Conservation (phyloP, 1,140 invertebrate genomes). For the Rhagoletis pomonella region DNA sequence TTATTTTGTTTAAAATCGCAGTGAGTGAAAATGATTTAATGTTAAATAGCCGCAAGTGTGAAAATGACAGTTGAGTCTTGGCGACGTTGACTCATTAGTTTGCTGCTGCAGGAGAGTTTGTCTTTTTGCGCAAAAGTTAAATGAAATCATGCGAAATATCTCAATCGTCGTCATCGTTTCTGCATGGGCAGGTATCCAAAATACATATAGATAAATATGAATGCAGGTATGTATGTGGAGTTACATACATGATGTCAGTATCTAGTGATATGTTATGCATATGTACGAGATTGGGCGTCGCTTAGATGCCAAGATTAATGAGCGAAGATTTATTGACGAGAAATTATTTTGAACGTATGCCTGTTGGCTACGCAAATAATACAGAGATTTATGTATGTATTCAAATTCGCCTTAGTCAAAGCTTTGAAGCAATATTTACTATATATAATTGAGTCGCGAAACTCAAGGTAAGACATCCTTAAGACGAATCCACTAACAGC, state of each 20-base stretch:
- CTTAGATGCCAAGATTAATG: slow-evolving; percentile 37
- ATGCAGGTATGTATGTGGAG: too few relatives aligned
- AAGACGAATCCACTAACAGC: too few relatives aligned
- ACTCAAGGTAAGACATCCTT: too few relatives aligned
- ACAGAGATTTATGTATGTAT: neutral
- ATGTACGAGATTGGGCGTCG: neutral
- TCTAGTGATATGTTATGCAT: neutral
- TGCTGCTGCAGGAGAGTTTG: neutral
- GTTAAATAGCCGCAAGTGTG: slow-evolving; percentile 35
- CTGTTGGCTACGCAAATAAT: neutral
- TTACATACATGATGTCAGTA: too few relatives aligned
- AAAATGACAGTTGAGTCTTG: slow-evolving; percentile 26
- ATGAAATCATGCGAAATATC: neutral
- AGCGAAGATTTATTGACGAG: slow-evolving; percentile 29
- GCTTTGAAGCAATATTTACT: too few relatives aligned
- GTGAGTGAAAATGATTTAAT: slow-evolving; percentile 41
- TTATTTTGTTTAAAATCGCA: slow-evolving; percentile 44
- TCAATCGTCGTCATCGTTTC: too few relatives aligned
- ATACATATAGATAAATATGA: too few relatives aligned
- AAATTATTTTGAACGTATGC: neutral
- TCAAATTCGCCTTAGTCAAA: too few relatives aligned
- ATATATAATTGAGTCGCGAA: too few relatives aligned
- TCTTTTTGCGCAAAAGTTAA: neutral
- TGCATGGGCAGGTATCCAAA: too few relatives aligned
- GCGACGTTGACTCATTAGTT: slow-evolving; percentile 33